Base-by-base conservation (phyloP, 64 coral and sea anemone species). In the Catalaphyllia jardinei region DNA sequence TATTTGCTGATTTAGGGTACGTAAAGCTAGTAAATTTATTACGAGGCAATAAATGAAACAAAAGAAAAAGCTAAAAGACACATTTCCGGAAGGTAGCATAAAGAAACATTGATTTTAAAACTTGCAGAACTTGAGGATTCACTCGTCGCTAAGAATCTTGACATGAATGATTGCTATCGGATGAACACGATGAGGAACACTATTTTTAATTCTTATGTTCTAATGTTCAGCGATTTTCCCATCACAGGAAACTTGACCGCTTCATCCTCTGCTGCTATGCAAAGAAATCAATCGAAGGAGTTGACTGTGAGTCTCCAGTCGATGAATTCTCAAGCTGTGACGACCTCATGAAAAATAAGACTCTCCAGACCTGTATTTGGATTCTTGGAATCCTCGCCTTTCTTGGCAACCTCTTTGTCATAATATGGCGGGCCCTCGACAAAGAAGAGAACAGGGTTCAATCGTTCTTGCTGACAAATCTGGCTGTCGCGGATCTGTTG, bases 281-380 rank as follows among this genome's bases (percentile, higher is more conserved):
- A 6, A 69, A 51, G 28, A 80, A 81, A 62, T 65, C 88, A 20
- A 80, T 90, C 18, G 33, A 14, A 55, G 79, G 79, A 9, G 78
- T 90, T 18, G 78, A 90, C 1, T 90, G 88, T 31, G 38, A 77
- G 3, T 57, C 88, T 10, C 75, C 88, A 28, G 38, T 69, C 6
- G 61, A 89, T 46, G 88, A 89, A 46, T 89, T 89, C 31, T 89
- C 88, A 11, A 89, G 88, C 60, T 89, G 88, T 49, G 88, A 89
- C 46, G 88, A 89, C 24, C 73, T 89, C 39, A 89, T 89, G 88
- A 89, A 89, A 17, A 80, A 89, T 62, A 49, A 89, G 20, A 25
- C 59, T 6, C 60, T 89, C 17, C 88, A 80, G 42, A 57, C 80
- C 9, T 89, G 75, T 52, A 80, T 89, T 10, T 89, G 88, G 88